A percentile compares a stretch with the other conserved stretches of the same genome.
These are phyloP conservation scores for Exocentrus adspersus DNA, from an alignment of 2,888 invertebrate genomes.

Conservation along the genomic window DNA sequence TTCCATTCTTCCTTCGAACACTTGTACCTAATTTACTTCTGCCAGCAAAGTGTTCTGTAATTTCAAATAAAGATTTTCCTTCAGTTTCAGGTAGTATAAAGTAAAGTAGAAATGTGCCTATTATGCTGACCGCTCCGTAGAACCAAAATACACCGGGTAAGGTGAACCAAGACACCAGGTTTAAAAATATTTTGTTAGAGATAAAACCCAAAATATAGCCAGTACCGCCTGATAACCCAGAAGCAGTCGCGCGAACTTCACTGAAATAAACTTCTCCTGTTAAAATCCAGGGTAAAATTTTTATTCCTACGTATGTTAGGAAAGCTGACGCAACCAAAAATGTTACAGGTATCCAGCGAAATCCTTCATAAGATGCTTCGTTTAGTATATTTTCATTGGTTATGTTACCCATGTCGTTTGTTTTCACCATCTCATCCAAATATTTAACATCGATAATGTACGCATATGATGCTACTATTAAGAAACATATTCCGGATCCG, in stretches of 20 bases:
- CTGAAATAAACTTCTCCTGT: constrained; percentile 81
- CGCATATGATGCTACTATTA: constrained; percentile 70
- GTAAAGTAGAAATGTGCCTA: constrained; percentile 74
- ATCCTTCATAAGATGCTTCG: constrained; percentile 4
- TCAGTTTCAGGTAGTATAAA: constrained; percentile 84
- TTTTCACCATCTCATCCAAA: constrained; percentile 32
- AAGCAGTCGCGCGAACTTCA: constrained; percentile 75
- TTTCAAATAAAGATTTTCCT: constrained; percentile 77
- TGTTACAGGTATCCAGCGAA: constrained; percentile 74
- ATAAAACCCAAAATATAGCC: constrained; percentile 82
- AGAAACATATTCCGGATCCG: constrained; percentile 74
- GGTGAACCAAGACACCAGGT: constrained; percentile 71
- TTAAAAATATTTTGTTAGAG: constrained; percentile 78
- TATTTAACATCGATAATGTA: constrained; percentile 48
- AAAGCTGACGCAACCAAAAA: constrained; percentile 75
- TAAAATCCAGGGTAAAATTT: constrained; percentile 82
- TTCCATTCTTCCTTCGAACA: constrained; percentile 58
- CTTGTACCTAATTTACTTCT: constrained; percentile 65
- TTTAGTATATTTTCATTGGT: not conserved
- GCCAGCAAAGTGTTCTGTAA: constrained; percentile 76
- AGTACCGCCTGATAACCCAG: constrained; percentile 77
- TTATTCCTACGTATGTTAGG: constrained; percentile 74
- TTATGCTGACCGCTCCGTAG: constrained; percentile 71
- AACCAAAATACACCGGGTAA: constrained; percentile 79
- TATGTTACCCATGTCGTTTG: not conserved